Evolutionary conservation across 2,888 invertebrate genomes (phyloP).

Genomic region (Trachelus stipa): DNA sequence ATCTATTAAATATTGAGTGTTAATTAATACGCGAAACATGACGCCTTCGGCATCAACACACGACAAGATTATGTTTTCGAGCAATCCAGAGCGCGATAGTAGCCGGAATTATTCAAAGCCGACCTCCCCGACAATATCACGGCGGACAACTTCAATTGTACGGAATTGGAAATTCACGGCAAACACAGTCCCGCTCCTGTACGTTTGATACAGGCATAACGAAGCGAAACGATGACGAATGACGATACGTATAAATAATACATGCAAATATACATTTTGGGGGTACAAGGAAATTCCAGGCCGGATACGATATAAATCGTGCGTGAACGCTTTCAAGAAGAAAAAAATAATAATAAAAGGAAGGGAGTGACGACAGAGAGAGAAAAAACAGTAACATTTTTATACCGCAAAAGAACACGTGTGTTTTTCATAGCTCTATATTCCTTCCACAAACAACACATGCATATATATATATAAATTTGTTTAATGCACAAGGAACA

Average conservation of each 20-base stretch:
- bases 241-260: not conserved
- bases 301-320: not conserved
- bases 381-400: not conserved
- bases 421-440: not conserved
- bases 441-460: not conserved
- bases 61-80: not conserved
- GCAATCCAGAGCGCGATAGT: not conserved
- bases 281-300: not conserved
- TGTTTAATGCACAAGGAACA: constrained; percentile 40
- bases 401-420: not conserved
- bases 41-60: not conserved
- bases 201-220: not conserved
- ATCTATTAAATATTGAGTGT: not conserved
- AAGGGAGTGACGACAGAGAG: no score
- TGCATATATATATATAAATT: constrained; percentile 22
- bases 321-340: not conserved
- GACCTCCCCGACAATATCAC: not conserved
- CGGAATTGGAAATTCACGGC: not conserved
- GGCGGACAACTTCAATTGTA: not conserved
- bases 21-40: not conserved
- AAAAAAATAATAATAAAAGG: no score
- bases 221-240: not conserved
- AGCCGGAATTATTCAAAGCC: not conserved
- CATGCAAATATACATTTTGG: not conserved
- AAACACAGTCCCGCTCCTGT: not conserved